Evolutionary conservation across 92 coral and sea anemone species (phyloP).

Genomic region (Umimayanthus chanpuru): DNA sequence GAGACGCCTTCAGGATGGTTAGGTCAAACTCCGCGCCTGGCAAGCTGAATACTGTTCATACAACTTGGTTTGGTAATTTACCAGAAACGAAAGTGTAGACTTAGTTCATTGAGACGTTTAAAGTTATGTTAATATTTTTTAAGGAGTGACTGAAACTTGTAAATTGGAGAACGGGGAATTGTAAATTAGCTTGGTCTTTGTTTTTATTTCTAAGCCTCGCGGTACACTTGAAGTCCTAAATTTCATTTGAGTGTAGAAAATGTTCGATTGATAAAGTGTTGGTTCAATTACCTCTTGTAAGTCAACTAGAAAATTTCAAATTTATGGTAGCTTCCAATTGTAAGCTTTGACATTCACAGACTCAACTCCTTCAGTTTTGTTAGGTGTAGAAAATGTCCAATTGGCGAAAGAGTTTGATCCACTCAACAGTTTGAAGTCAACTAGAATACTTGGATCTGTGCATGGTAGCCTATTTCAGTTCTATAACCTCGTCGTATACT

Average conservation of each 20-base stretch:
- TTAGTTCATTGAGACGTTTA: neutral
- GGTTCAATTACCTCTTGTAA: neutral
- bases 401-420: too few species aligned
- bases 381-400: neutral
- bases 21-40: conserved; percentile 34
- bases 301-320: neutral
- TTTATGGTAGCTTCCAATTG: neutral
- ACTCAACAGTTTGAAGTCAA: too few species aligned
- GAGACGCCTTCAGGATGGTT: neutral
- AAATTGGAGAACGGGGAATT: neutral
- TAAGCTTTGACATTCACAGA: neutral
- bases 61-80: neutral
- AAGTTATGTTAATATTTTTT: neutral
- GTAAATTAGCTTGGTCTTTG: neutral
- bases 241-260: neutral
- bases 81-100: conserved; percentile 19
- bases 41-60: neutral
- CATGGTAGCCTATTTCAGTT: neutral
- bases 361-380: neutral
- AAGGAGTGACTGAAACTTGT: neutral
- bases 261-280: neutral
- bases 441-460: neutral
- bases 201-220: too few species aligned
- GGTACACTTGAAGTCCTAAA: neutral
- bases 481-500: neutral